These are phyloP conservation scores for Eleutherodactylus coqui DNA, from an alignment of 2,797 vertebrate species.

Conservation along the genomic window DNA sequence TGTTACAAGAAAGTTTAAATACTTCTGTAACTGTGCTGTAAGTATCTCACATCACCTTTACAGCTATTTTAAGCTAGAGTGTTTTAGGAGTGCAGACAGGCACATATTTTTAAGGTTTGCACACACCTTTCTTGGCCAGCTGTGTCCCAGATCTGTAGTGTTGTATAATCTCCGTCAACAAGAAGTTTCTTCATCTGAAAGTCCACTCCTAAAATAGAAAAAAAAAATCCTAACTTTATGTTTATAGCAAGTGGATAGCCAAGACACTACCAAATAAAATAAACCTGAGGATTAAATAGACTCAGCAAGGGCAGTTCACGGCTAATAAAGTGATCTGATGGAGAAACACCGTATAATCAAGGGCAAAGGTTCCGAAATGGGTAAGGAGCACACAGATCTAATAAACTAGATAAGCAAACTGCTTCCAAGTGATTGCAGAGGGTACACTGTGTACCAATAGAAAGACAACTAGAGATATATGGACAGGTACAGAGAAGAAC, in stretches of 20 bases:
- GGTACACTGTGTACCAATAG: not conserved
- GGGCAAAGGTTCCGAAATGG: conserved; percentile 1
- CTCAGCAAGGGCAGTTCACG: not conserved
- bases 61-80: conserved; percentile 38
- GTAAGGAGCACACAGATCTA: conserved; percentile 7
- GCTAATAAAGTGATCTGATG: conserved; percentile 10
- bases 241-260: conserved; percentile 29
- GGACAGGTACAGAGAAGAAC: too few relatives aligned
- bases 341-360: conserved; percentile 35
- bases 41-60: not conserved
- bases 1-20: not conserved
- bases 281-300: not conserved
- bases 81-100: conserved; percentile 17
- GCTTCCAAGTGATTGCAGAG: not conserved
- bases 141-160: conserved; percentile 82
- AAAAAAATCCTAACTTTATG: not conserved
- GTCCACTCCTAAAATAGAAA: conserved; percentile 74
- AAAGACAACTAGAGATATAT: not conserved
- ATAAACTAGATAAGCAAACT: not conserved
- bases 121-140: conserved; percentile 79
- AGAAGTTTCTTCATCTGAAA: conserved; percentile 83
- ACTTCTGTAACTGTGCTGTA: not conserved
- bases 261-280: not conserved
- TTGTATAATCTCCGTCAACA: conserved; percentile 79
- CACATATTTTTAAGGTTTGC: not conserved